phyloP scores from a whole-genome alignment of 2,888 invertebrate species.

The Epicampocera succincta region DNA sequence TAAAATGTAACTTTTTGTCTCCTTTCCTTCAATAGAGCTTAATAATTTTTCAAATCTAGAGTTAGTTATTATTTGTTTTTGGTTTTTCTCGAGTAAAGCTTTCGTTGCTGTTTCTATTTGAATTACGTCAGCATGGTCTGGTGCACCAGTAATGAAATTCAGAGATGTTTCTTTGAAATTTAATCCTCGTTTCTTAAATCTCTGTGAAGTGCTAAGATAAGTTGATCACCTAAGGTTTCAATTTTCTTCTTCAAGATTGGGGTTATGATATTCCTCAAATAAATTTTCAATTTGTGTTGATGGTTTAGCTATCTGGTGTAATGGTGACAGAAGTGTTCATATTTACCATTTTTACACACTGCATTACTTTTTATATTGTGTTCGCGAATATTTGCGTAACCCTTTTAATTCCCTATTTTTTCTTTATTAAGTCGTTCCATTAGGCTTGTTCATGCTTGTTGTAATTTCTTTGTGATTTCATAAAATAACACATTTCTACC shows the following conservation, averaged over 20 bases:
- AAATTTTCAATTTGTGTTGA: not conserved
- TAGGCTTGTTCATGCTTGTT: no score
- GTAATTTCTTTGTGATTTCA: no score
- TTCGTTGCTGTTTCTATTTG: conserved; percentile 1
- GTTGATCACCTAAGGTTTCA: not conserved
- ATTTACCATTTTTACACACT: no score
- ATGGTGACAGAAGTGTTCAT: no score
- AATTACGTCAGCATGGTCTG: conserved; percentile 3
- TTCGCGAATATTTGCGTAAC: no score
- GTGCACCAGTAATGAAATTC: not conserved
- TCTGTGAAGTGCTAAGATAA: not conserved
- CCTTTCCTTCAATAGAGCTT: not conserved
- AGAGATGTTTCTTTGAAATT: not conserved
- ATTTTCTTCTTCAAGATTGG: not conserved
- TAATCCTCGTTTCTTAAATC: not conserved
- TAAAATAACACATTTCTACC: no score
- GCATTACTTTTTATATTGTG: no score
- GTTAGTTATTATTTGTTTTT: conserved; percentile 13
- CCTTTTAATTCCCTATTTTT: no score
- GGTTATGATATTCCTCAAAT: not conserved
- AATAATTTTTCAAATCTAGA: conserved; percentile 15
- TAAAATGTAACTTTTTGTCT: not conserved
- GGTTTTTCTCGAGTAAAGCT: not conserved
- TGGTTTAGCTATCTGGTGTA: no score
- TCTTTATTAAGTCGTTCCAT: no score